Conservation (phyloP, 2,113 vertebrate species). For the Columbina picui region DNA sequence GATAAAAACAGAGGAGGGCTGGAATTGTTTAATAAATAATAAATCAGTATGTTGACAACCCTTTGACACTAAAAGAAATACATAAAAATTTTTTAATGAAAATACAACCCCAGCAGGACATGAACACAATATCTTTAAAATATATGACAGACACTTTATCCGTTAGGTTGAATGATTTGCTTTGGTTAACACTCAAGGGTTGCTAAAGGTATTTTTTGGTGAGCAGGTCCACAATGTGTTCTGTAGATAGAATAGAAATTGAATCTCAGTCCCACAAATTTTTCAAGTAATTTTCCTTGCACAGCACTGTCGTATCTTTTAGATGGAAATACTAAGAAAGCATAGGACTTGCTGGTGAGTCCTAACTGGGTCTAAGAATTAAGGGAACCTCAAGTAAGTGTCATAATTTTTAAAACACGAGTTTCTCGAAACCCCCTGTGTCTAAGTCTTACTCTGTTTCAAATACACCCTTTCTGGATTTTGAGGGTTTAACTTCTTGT, state of each 20-base stretch:
- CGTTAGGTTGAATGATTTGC: not conserved
- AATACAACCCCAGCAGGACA: not conserved
- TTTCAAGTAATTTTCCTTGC: not conserved
- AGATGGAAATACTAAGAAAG: not conserved
- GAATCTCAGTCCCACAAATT: not conserved
- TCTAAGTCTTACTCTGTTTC: not conserved
- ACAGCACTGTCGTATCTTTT: not conserved
- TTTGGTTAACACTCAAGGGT: not conserved
- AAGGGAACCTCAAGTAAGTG: not conserved
- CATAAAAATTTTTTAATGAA: not conserved
- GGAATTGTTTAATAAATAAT: slow-evolving; percentile 31
- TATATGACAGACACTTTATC: not conserved
- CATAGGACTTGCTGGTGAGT: not conserved
- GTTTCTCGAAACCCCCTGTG: not conserved
- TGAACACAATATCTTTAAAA: not conserved
- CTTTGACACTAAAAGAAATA: not conserved
- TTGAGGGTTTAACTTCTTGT: not conserved
- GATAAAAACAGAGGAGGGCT: not conserved
- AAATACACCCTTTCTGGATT: not conserved
- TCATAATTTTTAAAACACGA: not conserved
- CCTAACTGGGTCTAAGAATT: not conserved
- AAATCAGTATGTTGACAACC: not conserved
- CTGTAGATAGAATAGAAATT: not conserved
- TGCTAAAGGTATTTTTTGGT: not conserved
- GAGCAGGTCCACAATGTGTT: not conserved